These are phyloP conservation scores for Valencia hispanica DNA, from an alignment of 2,797 vertebrate genomes.

Conservation along the genomic window DNA sequence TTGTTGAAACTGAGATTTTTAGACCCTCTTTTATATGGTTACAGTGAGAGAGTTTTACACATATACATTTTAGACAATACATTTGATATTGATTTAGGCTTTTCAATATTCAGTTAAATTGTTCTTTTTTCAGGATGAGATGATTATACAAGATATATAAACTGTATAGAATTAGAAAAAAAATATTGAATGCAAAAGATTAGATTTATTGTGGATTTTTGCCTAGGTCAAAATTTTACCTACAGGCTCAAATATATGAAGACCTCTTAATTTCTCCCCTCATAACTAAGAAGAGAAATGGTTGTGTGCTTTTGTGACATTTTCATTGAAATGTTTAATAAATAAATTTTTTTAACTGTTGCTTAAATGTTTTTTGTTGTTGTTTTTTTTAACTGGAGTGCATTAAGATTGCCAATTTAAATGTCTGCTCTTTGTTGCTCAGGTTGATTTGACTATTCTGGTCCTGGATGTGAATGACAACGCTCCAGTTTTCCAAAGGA, in stretches of 20 bases:
- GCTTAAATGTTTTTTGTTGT: neutral
- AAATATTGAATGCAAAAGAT: no score
- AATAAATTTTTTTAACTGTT: neutral
- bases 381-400: neutral
- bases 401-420: neutral
- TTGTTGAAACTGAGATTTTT: no score
- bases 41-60: no score
- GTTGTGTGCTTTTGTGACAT: neutral
- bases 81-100: no score
- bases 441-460: slow-evolving; percentile 86
- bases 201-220: no score
- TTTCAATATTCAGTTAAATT: no score
- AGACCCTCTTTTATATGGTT: no score
- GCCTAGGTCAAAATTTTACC: no score
- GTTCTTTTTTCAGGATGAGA: no score
- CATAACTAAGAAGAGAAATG: neutral
- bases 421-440: slow-evolving; percentile 51
- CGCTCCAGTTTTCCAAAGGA: slow-evolving; percentile 92
- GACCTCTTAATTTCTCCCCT: neutral
- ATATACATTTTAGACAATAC: no score
- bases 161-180: no score
- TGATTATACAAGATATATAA: no score
- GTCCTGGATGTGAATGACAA: slow-evolving; percentile 98
- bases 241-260: neutral
- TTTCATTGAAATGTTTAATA: neutral